phyloP scores from a whole-genome alignment of 2,797 vertebrate species.

The Arctocebus calabarensis region DNA sequence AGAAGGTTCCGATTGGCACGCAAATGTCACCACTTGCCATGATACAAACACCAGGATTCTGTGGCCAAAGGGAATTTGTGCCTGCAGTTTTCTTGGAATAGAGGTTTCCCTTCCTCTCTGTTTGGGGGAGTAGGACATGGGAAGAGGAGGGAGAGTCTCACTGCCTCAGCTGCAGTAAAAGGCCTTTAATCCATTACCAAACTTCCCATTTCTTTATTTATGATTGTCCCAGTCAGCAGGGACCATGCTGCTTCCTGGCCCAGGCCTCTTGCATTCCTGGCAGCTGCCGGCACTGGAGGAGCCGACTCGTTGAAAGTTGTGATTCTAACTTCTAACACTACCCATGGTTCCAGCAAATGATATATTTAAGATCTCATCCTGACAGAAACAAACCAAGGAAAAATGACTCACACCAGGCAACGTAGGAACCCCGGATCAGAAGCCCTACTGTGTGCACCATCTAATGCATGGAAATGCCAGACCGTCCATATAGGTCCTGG shows the following conservation, averaged over 20 bases:
- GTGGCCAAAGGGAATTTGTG: background rate
- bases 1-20: background rate
- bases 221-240: background rate
- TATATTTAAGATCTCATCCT: background rate
- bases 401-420: background rate
- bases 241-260: background rate
- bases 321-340: background rate
- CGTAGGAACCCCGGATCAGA: background rate
- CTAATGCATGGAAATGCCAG: background rate
- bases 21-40: background rate
- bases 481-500: background rate
- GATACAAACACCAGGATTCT: background rate
- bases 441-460: background rate
- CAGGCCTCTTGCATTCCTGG: background rate
- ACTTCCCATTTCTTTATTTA: background rate
- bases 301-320: accelerated
- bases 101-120: background rate
- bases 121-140: background rate
- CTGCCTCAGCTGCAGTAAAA: background rate
- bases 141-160: background rate
- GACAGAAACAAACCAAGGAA: background rate
- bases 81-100: background rate
- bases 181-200: no score
- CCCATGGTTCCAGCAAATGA: background rate
- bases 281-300: background rate